phyloP scores from a whole-genome alignment of 1,140 invertebrate genomes.

The Nilaparvata lugens region DNA sequence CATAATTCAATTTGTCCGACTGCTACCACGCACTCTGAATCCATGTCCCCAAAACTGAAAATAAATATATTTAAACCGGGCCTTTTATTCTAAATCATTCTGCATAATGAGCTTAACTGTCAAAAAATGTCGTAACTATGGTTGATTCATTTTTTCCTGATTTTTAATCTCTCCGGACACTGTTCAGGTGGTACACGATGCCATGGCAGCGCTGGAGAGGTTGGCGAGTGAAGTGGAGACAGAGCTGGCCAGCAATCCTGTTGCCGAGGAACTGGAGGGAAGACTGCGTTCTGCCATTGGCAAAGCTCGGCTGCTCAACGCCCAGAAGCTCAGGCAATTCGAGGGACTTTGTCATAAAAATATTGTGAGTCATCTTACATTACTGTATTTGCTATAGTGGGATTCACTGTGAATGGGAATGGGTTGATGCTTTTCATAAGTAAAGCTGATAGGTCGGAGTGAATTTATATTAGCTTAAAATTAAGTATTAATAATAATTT shows the following conservation, averaged over 20 bases:
- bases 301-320: slow-evolving; percentile 78
- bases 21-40: no score
- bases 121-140: no score
- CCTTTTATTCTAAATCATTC: no score
- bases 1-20: no score
- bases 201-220: slow-evolving; percentile 55
- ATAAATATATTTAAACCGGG: no score
- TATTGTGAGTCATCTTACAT: slow-evolving; percentile 48
- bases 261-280: slow-evolving; percentile 71
- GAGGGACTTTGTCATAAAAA: slow-evolving; percentile 74
- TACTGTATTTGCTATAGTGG: neutral
- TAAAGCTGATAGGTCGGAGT: no score
- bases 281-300: slow-evolving; percentile 79
- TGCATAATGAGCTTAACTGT: no score
- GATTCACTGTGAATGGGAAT: neutral
- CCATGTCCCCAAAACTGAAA: no score
- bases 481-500: no score
- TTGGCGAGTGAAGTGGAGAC: slow-evolving; percentile 58
- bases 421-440: no score
- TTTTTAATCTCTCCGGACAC: neutral
- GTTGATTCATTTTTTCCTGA: no score
- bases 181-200: slow-evolving; percentile 55
- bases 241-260: slow-evolving; percentile 43
- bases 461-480: no score
- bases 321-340: slow-evolving; percentile 93